A percentile compares a stretch with the other conserved stretches of the same genome.
These are phyloP conservation scores for Myotis lucifugus DNA, from an alignment of 2,113 vertebrate genomes.

Conservation along the genomic window DNA sequence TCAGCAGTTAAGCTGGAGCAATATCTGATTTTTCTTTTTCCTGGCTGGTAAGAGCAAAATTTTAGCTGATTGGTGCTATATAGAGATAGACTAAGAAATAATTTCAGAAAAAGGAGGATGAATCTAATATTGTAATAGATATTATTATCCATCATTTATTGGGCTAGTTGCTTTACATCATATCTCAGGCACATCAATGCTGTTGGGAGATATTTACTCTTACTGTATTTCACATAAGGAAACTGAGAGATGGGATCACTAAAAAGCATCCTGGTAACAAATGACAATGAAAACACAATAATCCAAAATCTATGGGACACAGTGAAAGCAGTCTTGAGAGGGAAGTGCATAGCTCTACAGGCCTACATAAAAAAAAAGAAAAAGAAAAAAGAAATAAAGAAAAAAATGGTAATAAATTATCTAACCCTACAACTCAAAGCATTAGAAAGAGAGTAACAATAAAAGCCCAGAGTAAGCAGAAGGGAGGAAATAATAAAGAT, in stretches of 20 bases:
- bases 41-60: neutral
- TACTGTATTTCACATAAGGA: neutral
- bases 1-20: neutral
- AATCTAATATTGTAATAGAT: neutral
- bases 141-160: neutral
- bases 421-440: no score
- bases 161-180: neutral
- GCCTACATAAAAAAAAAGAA: no score
- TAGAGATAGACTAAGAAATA: neutral
- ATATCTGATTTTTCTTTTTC: neutral
- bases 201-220: neutral
- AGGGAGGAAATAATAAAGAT: no score
- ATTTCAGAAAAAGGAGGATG: neutral
- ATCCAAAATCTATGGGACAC: no score
- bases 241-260: neutral
- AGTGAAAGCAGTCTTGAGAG: no score
- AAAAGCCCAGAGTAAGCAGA: no score
- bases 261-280: no score
- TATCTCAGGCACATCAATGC: neutral
- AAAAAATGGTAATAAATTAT: no score
- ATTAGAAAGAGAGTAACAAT: no score
- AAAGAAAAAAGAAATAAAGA: no score
- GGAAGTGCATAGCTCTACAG: no score
- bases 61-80: neutral
- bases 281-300: no score